phyloP scores from a whole-genome alignment of 1,140 invertebrate genomes.

The Sitobion miscanthi region DNA sequence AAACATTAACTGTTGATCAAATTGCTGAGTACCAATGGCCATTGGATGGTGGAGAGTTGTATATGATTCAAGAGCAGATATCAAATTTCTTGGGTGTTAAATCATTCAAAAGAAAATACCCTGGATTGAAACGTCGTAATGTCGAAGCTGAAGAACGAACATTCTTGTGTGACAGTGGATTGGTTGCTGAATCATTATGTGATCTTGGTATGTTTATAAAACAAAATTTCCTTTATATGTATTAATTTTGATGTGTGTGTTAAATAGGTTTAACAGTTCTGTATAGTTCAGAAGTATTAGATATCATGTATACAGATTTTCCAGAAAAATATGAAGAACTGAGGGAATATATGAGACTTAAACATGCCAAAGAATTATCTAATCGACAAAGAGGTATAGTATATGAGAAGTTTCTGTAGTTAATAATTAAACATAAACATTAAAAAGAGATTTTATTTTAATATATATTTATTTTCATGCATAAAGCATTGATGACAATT shows the following conservation, averaged over 20 bases:
- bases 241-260: slow-evolving; percentile 36
- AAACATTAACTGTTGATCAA: slow-evolving; percentile 80
- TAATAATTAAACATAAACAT: not conserved
- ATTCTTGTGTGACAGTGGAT: slow-evolving; percentile 81
- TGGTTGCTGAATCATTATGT: slow-evolving; percentile 90
- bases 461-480: not conserved
- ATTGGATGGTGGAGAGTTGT: slow-evolving; percentile 74
- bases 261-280: slow-evolving; percentile 84
- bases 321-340: slow-evolving; percentile 95
- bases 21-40: slow-evolving; percentile 96
- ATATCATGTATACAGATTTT: slow-evolving; percentile 94
- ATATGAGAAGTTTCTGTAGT: not conserved
- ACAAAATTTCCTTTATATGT: not conserved
- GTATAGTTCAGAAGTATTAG: slow-evolving; percentile 87
- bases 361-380: slow-evolving; percentile 75
- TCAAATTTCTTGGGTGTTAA: slow-evolving; percentile 91
- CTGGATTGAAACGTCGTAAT: slow-evolving; percentile 81
- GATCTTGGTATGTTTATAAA: slow-evolving; percentile 74
- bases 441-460: not conserved
- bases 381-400: slow-evolving; percentile 71
- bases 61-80: slow-evolving; percentile 91
- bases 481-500: slow-evolving; percentile 36
- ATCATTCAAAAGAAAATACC: slow-evolving; percentile 95
- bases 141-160: slow-evolving; percentile 90
- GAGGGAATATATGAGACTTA: slow-evolving; percentile 80